Conservation (phyloP, 1,140 invertebrate genomes). For the Drosophila tristis region DNA sequence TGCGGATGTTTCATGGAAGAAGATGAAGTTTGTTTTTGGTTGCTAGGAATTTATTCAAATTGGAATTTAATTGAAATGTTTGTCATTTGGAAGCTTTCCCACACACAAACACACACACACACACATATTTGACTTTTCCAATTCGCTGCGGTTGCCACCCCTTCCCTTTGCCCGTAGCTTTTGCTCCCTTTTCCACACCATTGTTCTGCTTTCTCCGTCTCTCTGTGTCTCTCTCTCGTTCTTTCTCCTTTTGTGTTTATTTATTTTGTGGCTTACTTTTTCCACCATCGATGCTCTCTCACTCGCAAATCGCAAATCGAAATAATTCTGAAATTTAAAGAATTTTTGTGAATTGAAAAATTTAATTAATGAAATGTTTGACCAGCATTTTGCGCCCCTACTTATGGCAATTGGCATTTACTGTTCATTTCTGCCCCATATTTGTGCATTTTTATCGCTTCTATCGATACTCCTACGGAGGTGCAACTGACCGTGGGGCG, state of each 20-base stretch:
- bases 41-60: conserved; percentile 62
- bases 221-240: too few species aligned
- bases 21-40: conserved; percentile 49
- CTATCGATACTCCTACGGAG: too few species aligned
- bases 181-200: background rate
- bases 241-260: conserved; percentile 20
- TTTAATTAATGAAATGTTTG: background rate
- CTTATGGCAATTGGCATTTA: too few species aligned
- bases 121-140: conserved; percentile 33
- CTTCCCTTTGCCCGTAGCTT: conserved; percentile 7
- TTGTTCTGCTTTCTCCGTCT: conserved; percentile 1
- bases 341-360: conserved; percentile 11
- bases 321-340: conserved; percentile 36
- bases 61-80: conserved; percentile 74
- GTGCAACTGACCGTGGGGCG: too few species aligned
- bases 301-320: background rate
- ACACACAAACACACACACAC: conserved; percentile 14
- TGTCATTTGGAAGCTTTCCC: conserved; percentile 63
- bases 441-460: too few species aligned
- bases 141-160: conserved; percentile 26
- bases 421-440: too few species aligned
- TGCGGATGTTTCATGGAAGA: too few species aligned
- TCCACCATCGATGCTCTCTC: background rate
- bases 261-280: conserved; percentile 50
- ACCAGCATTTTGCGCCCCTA: background rate